Conservation (phyloP, 53 echinoderm and acorn worm species). For the Holothuria scabra region DNA sequence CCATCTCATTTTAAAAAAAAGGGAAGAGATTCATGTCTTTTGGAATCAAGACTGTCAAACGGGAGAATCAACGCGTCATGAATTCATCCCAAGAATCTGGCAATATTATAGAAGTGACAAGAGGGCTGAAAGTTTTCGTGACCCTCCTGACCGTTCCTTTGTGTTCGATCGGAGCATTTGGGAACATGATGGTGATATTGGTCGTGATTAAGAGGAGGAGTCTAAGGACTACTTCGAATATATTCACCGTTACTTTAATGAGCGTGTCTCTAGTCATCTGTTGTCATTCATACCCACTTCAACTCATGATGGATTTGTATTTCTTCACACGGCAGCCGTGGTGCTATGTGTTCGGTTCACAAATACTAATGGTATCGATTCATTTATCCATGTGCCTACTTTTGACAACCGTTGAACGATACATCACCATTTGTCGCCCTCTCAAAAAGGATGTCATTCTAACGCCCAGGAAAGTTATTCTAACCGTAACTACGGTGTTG, state of each 20-base stretch:
- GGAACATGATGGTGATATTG: background rate
- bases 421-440: constrained; percentile 33
- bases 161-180: constrained; percentile 8
- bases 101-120: background rate
- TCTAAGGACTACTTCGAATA: constrained; percentile 24
- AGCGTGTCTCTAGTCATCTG: background rate
- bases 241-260: constrained; percentile 24
- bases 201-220: background rate
- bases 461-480: background rate
- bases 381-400: constrained; percentile 12
- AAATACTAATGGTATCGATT: background rate
- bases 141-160: background rate
- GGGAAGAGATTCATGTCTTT: too few species aligned
- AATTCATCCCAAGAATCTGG: background rate
- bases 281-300: constrained; percentile 4
- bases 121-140: constrained; percentile 10
- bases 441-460: constrained; percentile 11
- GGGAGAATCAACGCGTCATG: background rate
- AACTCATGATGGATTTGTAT: constrained; percentile 14
- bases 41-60: too few species aligned
- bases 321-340: constrained; percentile 23
- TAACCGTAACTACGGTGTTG: background rate
- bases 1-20: too few species aligned
- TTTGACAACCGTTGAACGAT: constrained; percentile 22
- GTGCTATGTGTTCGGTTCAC: constrained; percentile 26